A percentile compares a stretch with the other conserved stretches of the same genome.
Evolutionary conservation across 2,888 invertebrate genomes (phyloP).

Genomic region (Amphipyra berbera): DNA sequence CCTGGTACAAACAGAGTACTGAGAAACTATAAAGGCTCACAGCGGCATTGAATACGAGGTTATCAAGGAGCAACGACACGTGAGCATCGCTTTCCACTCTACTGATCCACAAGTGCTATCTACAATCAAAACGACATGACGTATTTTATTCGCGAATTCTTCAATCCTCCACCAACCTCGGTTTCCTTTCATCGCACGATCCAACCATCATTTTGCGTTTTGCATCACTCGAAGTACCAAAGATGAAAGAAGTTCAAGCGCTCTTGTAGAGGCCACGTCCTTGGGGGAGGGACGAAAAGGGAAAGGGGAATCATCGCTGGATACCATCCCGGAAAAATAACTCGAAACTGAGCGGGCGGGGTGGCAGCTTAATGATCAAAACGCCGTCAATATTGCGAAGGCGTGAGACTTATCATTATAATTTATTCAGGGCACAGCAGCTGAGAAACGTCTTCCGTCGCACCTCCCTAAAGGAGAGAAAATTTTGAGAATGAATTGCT

Average conservation of each 20-base stretch:
- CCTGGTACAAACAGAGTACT: slow-evolving; percentile 10
- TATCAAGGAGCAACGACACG: slow-evolving; percentile 25
- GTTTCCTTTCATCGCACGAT: slow-evolving; percentile 61
- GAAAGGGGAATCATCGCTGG: slow-evolving; percentile 70
- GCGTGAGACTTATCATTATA: slow-evolving; percentile 85
- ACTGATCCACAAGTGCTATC: slow-evolving; percentile 44
- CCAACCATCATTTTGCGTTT: slow-evolving; percentile 68
- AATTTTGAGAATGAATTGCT: slow-evolving; percentile 1
- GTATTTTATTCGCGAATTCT: slow-evolving; percentile 46
- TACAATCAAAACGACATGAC: slow-evolving; percentile 46
- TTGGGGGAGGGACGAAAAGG: slow-evolving; percentile 68
- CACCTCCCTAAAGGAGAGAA: slow-evolving; percentile 38
- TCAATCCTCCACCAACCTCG: slow-evolving; percentile 40
- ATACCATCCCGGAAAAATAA: slow-evolving; percentile 78
- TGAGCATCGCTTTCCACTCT: slow-evolving; percentile 40
- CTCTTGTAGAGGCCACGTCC: slow-evolving; percentile 71
- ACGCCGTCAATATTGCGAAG: slow-evolving; percentile 87
- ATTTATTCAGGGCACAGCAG: slow-evolving; percentile 85
- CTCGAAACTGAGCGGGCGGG: slow-evolving; percentile 69
- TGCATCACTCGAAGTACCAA: slow-evolving; percentile 70
- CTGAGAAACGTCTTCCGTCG: slow-evolving; percentile 65
- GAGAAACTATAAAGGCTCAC: slow-evolving; percentile 29
- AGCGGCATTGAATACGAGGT: slow-evolving; percentile 10
- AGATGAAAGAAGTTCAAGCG: slow-evolving; percentile 83
- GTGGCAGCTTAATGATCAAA: slow-evolving; percentile 83